Conservation (phyloP, 2,797 vertebrate genomes). For the Lagodon rhomboides region DNA sequence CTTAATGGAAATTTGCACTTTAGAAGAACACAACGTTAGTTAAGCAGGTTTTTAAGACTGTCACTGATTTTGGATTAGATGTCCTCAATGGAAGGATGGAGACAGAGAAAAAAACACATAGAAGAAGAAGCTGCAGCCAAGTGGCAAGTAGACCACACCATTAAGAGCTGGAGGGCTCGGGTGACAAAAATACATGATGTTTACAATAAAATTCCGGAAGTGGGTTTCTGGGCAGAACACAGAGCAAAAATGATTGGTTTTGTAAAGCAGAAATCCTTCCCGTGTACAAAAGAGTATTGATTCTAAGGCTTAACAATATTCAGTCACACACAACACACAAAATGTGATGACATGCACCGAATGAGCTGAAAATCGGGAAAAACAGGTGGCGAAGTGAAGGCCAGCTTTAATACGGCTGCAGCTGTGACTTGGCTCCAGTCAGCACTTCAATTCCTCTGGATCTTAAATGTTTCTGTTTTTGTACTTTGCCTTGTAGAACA, state of each 20-base stretch:
- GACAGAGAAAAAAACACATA: neutral
- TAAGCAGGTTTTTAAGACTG: conserved; percentile 33
- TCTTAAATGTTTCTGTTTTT: no score
- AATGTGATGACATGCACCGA: neutral
- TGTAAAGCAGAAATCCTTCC: neutral
- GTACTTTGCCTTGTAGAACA: no score
- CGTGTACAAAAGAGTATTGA: neutral
- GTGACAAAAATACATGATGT: neutral
- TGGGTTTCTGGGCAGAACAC: neutral
- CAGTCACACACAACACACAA: no score
- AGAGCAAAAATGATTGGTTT: neutral
- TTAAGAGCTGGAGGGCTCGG: neutral
- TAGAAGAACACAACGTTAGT: conserved; percentile 16
- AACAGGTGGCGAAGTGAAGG: neutral
- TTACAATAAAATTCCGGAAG: neutral
- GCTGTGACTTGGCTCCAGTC: neutral
- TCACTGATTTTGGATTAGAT: conserved; percentile 20
- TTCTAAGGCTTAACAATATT: neutral
- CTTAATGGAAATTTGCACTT: conserved; percentile 50
- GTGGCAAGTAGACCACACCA: conserved; percentile 10
- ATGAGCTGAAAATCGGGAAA: neutral
- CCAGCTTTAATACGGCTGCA: no score
- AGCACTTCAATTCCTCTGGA: no score
- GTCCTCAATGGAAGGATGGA: neutral
- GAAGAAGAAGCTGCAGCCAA: conserved; percentile 10